Conservation (phyloP, 2,888 invertebrate species). For the Leptura quadrifasciata region DNA sequence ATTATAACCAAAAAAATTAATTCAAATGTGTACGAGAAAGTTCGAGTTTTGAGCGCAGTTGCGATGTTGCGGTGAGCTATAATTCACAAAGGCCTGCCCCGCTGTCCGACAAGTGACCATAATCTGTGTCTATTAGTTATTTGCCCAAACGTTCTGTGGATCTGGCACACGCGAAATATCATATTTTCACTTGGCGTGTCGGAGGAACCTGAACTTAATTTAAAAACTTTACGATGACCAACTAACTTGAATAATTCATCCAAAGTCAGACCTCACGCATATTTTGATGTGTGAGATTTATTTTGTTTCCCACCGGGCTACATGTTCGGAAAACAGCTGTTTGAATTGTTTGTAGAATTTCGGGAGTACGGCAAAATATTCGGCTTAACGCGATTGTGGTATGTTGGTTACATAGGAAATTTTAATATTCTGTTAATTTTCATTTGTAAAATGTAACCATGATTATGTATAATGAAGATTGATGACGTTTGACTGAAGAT, state of each 20-base stretch:
- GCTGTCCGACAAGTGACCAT: background rate
- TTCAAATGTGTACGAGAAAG: too few species aligned
- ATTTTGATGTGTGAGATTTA: conserved; percentile 69
- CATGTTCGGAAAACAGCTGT: conserved; percentile 60
- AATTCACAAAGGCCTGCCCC: background rate
- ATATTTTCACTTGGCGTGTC: conserved; percentile 56
- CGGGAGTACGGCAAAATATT: conserved; percentile 14
- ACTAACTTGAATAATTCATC: conserved; percentile 71
- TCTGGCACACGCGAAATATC: conserved; percentile 31
- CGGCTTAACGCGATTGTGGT: background rate
- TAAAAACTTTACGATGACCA: conserved; percentile 66
- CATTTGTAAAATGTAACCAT: background rate
- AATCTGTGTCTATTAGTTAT: background rate
- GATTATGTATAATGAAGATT: conserved; percentile 35
- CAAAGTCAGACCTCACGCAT: conserved; percentile 69
- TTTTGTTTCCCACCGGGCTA: conserved; percentile 67
- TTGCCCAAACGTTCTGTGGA: conserved; percentile 8
- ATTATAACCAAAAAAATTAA: too few species aligned
- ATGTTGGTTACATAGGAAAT: background rate
- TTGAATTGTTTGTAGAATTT: conserved; percentile 34
- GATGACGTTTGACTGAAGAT: conserved; percentile 13
- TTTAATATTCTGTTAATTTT: conserved; percentile 36
- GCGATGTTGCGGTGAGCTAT: too few species aligned
- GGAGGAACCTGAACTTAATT: conserved; percentile 61
- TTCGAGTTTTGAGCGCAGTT: too few species aligned